phyloP scores from a whole-genome alignment of 2,113 vertebrate species.

The Nothocercus nigrocapillus region DNA sequence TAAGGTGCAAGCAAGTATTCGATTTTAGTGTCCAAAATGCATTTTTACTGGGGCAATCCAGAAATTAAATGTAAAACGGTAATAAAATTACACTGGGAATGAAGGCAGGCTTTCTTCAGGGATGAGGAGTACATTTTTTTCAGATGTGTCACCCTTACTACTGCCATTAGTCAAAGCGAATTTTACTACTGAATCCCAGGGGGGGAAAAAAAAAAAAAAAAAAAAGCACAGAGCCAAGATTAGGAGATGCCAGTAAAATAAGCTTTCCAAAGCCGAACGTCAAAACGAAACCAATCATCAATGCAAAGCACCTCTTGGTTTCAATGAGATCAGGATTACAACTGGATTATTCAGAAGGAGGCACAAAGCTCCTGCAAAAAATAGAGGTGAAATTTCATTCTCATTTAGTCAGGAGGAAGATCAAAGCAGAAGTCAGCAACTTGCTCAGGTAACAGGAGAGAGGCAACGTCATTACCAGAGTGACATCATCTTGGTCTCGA shows the following conservation, averaged over 20 bases:
- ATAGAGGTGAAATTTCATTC: constrained; percentile 33
- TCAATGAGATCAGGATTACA: constrained; percentile 27
- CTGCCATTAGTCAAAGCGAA: background rate
- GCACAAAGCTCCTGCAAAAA: background rate
- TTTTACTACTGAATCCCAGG: background rate
- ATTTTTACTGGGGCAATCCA: background rate
- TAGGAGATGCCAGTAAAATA: background rate
- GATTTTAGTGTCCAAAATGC: background rate
- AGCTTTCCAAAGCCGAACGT: background rate
- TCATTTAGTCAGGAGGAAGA: constrained; percentile 3
- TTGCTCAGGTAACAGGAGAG: background rate
- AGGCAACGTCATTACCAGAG: constrained; percentile 41
- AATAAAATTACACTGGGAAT: background rate
- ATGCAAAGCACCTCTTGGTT: constrained; percentile 49
- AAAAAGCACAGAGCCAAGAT: background rate
- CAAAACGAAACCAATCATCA: background rate
- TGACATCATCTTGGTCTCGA: constrained; percentile 49
- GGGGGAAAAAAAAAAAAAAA: background rate
- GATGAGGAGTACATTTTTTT: background rate
- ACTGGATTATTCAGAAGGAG: constrained; percentile 26
- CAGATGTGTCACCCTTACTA: background rate
- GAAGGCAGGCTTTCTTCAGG: background rate
- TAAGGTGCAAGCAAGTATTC: background rate
- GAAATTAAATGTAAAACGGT: background rate
- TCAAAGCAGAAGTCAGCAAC: constrained; percentile 47